phyloP scores from a whole-genome alignment of 2,797 vertebrate species.

The Ctenopoma multispine region DNA sequence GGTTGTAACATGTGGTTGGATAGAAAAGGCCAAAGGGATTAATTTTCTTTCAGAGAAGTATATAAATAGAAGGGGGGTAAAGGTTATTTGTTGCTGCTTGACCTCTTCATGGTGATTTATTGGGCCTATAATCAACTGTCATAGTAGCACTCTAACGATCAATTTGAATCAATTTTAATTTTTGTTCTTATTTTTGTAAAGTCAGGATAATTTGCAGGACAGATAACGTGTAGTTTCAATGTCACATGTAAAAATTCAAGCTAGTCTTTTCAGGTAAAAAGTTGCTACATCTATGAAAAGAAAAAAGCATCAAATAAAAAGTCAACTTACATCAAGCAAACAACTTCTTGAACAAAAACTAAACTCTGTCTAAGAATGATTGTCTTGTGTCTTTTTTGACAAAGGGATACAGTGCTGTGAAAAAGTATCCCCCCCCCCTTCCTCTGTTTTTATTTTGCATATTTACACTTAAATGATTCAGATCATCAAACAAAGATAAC shows the following conservation, averaged over 20 bases:
- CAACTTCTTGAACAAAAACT: too few relatives aligned
- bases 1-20: constrained; percentile 38
- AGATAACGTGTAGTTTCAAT: background rate
- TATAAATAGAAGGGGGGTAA: constrained; percentile 77
- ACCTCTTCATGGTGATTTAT: constrained; percentile 32
- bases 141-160: background rate
- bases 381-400: too few relatives aligned
- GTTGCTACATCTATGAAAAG: too few relatives aligned
- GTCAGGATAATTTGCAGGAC: background rate
- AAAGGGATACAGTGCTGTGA: too few relatives aligned
- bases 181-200: background rate
- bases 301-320: too few relatives aligned
- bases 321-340: too few relatives aligned
- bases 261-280: too few relatives aligned
- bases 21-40: constrained; percentile 55
- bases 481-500: too few relatives aligned
- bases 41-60: constrained; percentile 52
- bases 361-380: too few relatives aligned
- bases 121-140: background rate
- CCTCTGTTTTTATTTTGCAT: too few relatives aligned
- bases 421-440: too few relatives aligned
- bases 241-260: background rate
- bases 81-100: constrained; percentile 33
- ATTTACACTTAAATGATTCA: too few relatives aligned
- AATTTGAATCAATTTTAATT: background rate